These are phyloP conservation scores for Cephalotes varians DNA, from an alignment of 2,888 invertebrate species.

Conservation along the genomic window DNA sequence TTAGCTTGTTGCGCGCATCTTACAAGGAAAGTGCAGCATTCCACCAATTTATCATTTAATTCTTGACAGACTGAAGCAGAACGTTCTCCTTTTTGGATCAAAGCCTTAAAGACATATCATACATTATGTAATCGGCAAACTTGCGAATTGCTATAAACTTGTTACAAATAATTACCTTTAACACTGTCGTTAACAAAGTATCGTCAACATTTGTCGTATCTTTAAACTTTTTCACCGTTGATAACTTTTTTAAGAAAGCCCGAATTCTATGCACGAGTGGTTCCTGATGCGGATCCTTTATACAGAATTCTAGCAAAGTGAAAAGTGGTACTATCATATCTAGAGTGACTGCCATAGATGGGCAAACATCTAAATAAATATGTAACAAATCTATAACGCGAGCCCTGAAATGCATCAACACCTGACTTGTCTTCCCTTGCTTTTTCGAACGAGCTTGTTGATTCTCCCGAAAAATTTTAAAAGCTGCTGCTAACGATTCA, in stretches of 20 bases:
- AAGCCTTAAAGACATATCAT: conserved; percentile 83
- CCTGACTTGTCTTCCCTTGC: conserved; percentile 89
- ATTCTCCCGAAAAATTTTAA: conserved; percentile 87
- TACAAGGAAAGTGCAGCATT: conserved; percentile 89
- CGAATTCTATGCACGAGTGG: conserved; percentile 89
- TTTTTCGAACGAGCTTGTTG: conserved; percentile 83
- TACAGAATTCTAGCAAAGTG: conserved; percentile 90
- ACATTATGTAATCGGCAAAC: not conserved
- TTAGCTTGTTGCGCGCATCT: conserved; percentile 87
- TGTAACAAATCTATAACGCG: conserved; percentile 92
- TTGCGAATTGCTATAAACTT: not conserved
- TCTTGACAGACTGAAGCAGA: conserved; percentile 89
- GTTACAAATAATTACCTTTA: conserved; percentile 73
- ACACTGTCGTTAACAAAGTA: conserved; percentile 87
- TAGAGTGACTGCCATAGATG: conserved; percentile 89
- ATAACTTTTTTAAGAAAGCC: conserved; percentile 88
- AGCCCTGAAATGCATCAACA: conserved; percentile 90
- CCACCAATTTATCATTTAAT: conserved; percentile 89
- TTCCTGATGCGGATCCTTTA: conserved; percentile 89
- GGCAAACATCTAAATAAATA: conserved; percentile 90
- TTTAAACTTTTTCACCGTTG: conserved; percentile 88
- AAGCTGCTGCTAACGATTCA: conserved; percentile 91
- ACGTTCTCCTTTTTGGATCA: conserved; percentile 89
- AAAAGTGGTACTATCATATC: conserved; percentile 91
- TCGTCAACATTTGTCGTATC: conserved; percentile 87